These are phyloP conservation scores for Calypte anna DNA, from an alignment of 2,113 vertebrate genomes.

Conservation along the genomic window DNA sequence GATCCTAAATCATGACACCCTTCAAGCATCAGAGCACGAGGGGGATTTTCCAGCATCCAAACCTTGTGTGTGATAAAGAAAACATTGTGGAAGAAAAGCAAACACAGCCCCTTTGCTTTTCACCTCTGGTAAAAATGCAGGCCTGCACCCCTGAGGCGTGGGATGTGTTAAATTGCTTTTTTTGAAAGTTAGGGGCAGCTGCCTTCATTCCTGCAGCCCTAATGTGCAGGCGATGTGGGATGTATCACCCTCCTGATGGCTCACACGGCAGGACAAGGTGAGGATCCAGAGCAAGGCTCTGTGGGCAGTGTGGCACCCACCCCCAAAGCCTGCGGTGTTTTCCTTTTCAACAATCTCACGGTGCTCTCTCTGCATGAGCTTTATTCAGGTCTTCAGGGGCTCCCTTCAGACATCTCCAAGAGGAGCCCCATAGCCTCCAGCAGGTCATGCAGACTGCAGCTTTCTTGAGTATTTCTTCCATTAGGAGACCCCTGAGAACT, in stretches of 20 bases:
- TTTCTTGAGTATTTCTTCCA: not conserved
- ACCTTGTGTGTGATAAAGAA: not conserved
- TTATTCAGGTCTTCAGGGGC: not conserved
- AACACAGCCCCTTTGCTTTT: not conserved
- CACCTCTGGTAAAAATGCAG: not conserved
- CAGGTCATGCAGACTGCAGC: not conserved
- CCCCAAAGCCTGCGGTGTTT: rapidly evolving
- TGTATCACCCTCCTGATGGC: rapidly evolving
- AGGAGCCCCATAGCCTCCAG: not conserved
- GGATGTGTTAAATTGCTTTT: not conserved
- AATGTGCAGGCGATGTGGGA: not conserved
- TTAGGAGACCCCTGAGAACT: not conserved
- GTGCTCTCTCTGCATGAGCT: not conserved
- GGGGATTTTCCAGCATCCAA: not conserved
- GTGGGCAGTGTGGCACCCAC: not conserved
- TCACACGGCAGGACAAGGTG: not conserved
- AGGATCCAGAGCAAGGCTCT: not conserved
- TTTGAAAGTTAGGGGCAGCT: not conserved
- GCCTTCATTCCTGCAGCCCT: not conserved
- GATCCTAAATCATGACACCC: not conserved
- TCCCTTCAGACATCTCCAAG: not conserved
- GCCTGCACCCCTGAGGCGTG: not conserved
- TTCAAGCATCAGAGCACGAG: not conserved
- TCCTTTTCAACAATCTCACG: not conserved
- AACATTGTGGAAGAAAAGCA: not conserved